Base-by-base conservation (phyloP, 2,113 vertebrate genomes). In the Trochalopteron elliotii region DNA sequence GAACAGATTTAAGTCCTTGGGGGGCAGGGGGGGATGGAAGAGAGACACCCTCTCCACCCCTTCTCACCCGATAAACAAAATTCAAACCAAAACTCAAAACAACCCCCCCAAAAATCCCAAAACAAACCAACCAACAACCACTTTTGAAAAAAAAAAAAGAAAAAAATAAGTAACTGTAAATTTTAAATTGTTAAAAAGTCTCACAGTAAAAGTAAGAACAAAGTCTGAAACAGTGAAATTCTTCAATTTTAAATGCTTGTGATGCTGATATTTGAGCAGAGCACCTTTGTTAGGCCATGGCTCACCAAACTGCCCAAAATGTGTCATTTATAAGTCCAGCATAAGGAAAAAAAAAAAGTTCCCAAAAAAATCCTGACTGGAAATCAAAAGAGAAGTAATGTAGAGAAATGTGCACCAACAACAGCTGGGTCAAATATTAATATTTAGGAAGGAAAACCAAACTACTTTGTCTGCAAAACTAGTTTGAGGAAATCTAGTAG, bases 1-100 rank as follows among this genome's bases (percentile, higher is more conserved):
- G 39, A 91, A 44, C 33, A 47, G 15, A 67, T 59, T n/a, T 35
- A 60, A 70, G 18, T 30, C 31, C 31, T 27, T 5, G 10, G 3
- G 4, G 3, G n/a, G n/a, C n/a, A n/a, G n/a, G n/a, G 2, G 3
- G 15, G 7, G 9, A 15, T 9, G 9, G 11, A 2, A 15, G 40
- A 22, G 45, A 47, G 5, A 25, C 16, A 25, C 49, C 33, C 10
- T 56, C 15, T n/a, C 23, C 19, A 24, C 10, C 10, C 15, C 2
- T 39, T 14, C 30, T 47, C 40, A 56, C 9, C n/a, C 5, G 56
- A 18, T 8, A 61, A 42, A 45, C 7, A 40, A 40, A 70, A 44
- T 5, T 47, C 35, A 56, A 81, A 68, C 8, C 23, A n/a, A 61
- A 76, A 27, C 2, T 56, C 35, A 56, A 16, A 40, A 15, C 14